Evolutionary conservation across 2,797 vertebrate genomes (phyloP).

Genomic region (Sebastes diploproa): DNA sequence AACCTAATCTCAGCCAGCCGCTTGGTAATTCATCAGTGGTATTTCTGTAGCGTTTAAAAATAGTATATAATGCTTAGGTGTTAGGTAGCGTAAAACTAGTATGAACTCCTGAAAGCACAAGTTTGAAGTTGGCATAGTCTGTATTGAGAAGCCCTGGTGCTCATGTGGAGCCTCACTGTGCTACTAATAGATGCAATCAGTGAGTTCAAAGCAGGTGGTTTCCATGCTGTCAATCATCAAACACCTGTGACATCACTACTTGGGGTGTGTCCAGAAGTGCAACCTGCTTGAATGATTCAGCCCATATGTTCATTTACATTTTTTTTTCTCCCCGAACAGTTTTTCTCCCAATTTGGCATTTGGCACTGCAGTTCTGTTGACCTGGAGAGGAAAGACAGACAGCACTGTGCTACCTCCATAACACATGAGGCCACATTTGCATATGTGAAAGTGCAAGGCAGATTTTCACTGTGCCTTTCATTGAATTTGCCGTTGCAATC

Average conservation of each 20-base stretch:
- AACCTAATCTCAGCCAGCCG: not conserved
- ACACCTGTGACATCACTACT: constrained; percentile 16
- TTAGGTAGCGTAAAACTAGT: not conserved
- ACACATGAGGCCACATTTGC: constrained; percentile 33
- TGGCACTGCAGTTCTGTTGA: constrained; percentile 18
- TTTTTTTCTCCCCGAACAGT: not conserved
- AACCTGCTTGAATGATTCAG: constrained; percentile 17
- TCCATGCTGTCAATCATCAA: constrained; percentile 39
- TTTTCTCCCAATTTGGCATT: constrained; percentile 1
- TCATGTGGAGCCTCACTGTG: not conserved
- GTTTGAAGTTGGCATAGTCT: not conserved
- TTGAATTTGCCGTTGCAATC: constrained; percentile 49
- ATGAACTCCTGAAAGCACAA: not conserved
- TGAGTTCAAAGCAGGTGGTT: constrained; percentile 26
- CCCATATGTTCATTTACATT: constrained; percentile 7
- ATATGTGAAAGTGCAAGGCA: constrained; percentile 24
- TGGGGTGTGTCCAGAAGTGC: constrained; percentile 10
- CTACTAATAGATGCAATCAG: constrained; percentile 31
- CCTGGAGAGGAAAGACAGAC: constrained; percentile 10
- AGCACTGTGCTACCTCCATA: constrained; percentile 1
- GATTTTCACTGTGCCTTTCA: constrained; percentile 27
- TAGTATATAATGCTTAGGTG: not conserved
- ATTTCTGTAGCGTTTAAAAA: not conserved
- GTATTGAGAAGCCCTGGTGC: not conserved
- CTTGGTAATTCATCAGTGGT: not conserved